Percentiles rank a stretch among this genome's conserved stretches.
These are phyloP conservation scores for Cyphomyrus discorhynchus DNA, from an alignment of 2,113 vertebrate genomes.

Conservation along the genomic window DNA sequence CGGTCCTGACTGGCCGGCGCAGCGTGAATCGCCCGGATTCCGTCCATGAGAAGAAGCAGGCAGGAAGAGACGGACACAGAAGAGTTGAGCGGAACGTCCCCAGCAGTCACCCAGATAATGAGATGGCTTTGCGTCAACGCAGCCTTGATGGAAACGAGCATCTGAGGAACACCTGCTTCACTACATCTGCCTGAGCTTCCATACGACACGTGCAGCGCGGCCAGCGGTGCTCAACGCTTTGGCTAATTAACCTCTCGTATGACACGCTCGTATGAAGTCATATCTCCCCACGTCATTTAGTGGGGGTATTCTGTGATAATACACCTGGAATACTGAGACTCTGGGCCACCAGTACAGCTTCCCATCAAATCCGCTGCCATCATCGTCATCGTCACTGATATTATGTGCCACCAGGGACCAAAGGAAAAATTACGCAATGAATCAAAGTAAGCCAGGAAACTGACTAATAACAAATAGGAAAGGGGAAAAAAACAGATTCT, in stretches of 20 bases:
- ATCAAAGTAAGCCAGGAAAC: neutral
- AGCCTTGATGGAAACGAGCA: neutral
- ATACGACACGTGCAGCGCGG: neutral
- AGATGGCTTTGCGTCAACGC: neutral
- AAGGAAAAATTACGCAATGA: neutral
- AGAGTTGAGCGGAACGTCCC: neutral
- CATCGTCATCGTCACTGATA: neutral
- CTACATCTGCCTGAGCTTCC: neutral
- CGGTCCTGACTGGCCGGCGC: neutral
- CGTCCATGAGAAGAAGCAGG: neutral
- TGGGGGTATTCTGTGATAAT: neutral
- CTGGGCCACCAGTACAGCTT: neutral
- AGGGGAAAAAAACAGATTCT: neutral
- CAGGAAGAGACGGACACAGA: neutral
- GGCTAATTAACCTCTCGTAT: neutral
- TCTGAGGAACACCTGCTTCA: neutral
- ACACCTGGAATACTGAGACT: neutral
- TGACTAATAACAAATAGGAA: neutral
- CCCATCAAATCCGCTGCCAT: neutral
- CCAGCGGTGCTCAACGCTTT: neutral
- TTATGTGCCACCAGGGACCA: neutral
- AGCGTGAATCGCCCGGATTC: neutral
- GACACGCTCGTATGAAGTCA: neutral
- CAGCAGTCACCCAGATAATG: neutral
- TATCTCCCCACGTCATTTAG: neutral